Evolutionary conservation across 1,140 invertebrate genomes (phyloP).

Genomic region (Macrobrachium rosenbergii): DNA sequence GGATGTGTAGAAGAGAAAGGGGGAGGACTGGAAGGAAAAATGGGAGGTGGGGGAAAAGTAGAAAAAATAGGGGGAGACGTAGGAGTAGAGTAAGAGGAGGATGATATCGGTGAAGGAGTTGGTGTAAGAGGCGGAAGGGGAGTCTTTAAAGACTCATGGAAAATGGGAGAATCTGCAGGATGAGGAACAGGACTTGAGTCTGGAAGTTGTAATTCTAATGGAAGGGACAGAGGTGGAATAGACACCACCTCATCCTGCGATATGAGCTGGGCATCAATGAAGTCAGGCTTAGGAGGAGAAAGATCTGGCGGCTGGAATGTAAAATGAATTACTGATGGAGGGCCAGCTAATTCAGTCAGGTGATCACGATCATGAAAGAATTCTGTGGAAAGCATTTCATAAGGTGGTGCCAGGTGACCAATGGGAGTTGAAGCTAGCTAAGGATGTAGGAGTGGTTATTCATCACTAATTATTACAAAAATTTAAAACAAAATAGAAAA

Average conservation of each 20-base stretch:
- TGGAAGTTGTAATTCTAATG: neutral
- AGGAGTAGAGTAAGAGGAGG: conserved; percentile 5
- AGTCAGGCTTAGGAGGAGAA: too few relatives aligned
- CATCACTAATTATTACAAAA: too few relatives aligned
- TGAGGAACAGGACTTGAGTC: neutral
- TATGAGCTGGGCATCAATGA: neutral
- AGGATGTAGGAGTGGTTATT: too few relatives aligned
- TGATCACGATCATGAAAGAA: too few relatives aligned
- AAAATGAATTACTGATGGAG: too few relatives aligned
- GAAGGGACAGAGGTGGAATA: neutral
- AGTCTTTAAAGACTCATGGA: neutral
- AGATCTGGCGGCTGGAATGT: too few relatives aligned
- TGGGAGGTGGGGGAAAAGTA: conserved; percentile 31
- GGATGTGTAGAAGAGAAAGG: conserved; percentile 29
- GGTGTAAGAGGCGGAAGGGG: neutral
- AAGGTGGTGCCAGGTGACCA: too few relatives aligned
- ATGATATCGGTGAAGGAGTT: neutral
- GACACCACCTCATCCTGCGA: neutral
- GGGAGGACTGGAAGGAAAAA: conserved; percentile 22
- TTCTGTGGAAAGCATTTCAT: too few relatives aligned
- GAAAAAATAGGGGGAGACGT: conserved; percentile 4
- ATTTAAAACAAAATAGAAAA: too few relatives aligned
- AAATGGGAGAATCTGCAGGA: neutral
- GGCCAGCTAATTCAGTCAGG: too few relatives aligned
- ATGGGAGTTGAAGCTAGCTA: too few relatives aligned